Evolutionary conservation across 1,140 invertebrate species (phyloP), one percentile per base, ranked within the genome.

Genomic region (Penaeus vannamei): DNA sequence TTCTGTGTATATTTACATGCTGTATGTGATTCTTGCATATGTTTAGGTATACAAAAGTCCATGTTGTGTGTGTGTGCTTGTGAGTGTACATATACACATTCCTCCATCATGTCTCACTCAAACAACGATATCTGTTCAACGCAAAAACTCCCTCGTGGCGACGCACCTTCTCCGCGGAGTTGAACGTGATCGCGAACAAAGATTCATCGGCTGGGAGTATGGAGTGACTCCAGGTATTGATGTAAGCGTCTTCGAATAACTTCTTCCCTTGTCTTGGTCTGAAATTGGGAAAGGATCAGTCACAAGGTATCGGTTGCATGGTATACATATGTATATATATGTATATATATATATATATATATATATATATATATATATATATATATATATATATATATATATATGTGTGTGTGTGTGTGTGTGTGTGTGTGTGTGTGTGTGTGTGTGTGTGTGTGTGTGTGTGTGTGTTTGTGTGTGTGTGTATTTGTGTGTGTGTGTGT

Each of bases 211-310:
- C 87, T 14, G 82, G 59, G 23, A 89, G 60, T 69, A 89, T 84
- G 17, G 87, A 72, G n/a, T 89, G 87, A 64, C 87, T 89, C 87
- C 87, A 89, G 46, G 87, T 89, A 17, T 64, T 46, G 22, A 89
- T 72, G 36, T 84, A 89, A 7, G 87, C 87, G 23, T 89, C 87
- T 59, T 89, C 87, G 42, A 89, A 89, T 36, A 89, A 4, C 32
- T 88, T 88, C 72, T 85, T 89, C 3, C 85, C 77, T 29, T 81
- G 80, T 7, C 20, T 62, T 20, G 46, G 53, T 32, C 72, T 77
- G 32, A 23, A 69, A 42, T 20, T 36, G 46, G 53, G 66, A 66
- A 7, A 19, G n/a, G n/a, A 76, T 32, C 19, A 26, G 29, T 17
- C 29, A n/a, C 10, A 10, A 5, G 8, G 29, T 0, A 69, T 10